Evolutionary conservation across 2,113 vertebrate genomes (phyloP).

Genomic region (Perognathus longimembris): DNA sequence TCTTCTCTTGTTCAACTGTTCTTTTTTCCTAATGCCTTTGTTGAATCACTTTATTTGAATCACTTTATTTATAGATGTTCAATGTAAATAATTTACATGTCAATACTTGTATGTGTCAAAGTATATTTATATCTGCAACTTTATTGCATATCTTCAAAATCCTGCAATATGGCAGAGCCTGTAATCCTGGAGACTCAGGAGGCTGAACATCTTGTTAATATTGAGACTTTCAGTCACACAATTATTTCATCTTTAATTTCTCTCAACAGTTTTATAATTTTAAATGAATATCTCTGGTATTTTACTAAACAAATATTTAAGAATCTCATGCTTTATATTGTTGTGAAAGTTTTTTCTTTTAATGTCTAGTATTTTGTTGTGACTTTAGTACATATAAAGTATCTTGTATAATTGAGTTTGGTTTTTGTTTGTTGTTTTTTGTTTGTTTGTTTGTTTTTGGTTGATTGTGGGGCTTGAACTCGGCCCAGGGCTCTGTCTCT

Average conservation of each 20-base stretch:
- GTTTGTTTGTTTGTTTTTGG: too few species aligned
- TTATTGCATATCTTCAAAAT: neutral
- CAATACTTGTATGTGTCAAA: neutral
- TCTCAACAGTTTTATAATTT: neutral
- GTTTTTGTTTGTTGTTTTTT: neutral
- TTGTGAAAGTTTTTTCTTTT: neutral
- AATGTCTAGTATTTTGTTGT: too few species aligned
- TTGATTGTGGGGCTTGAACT: too few species aligned
- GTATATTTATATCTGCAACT: neutral
- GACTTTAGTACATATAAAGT: neutral
- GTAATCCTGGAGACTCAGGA: too few species aligned
- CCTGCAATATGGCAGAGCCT: neutral
- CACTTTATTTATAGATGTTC: neutral
- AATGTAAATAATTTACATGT: neutral
- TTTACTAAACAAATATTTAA: neutral
- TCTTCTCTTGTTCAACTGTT: neutral
- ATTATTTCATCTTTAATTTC: neutral
- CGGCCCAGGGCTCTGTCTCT: too few species aligned
- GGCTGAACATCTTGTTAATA: neutral
- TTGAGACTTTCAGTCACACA: neutral
- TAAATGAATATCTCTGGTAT: neutral
- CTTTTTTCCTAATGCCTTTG: neutral
- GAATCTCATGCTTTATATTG: neutral
- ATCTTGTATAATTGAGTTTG: neutral
- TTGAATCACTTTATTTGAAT: neutral